Base-by-base conservation (phyloP, 2,113 vertebrate species). In the Ictidomys tridecemlineatus region DNA sequence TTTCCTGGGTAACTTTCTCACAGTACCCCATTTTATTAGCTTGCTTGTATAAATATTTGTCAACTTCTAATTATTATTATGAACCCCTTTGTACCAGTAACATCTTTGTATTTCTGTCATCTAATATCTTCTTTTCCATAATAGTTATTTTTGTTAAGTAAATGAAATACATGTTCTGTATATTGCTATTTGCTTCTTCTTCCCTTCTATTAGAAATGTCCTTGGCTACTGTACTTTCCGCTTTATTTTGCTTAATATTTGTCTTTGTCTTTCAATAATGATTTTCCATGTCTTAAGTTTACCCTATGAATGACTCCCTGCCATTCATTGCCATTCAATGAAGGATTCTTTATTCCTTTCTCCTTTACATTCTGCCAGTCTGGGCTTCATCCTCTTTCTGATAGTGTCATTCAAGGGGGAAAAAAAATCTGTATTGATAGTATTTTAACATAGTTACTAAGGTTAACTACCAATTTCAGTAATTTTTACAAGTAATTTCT, bases 201-300 rank as follows among this genome's bases (percentile, higher is more conserved):
- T 53, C 32, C 8, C 8, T 91, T 83, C 32, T 84, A 4, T 87
- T 95, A 74, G 76, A 90, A 5, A 42, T 89, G 5, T 77, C 48
- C 51, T 84, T 93, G 26, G 37, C 4, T 70, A 0, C 93, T 85
- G 32, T 20, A 48, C 53, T 61, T 58, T 87, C 5, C 10, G 9
- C 9, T 72, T 77, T 30, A 32, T 93, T 0, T 82, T 82, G 26
- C 65, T 88, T 83, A 39, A 34, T 58, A 84, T 20, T 96, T 93
- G n/a, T 20, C 37, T 92, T 89, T 80, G 61, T 94, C 11, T 51
- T 77, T 95, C 14, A 78, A 61, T 74, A 92, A 73, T 32, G 3
- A 11, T 83, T 96, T 95, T 90, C 17, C 51, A 65, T 39, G 56
- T 77, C 78, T 97, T 92, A 5, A 70, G 65, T 89, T 92, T 96